These are phyloP conservation scores for Notamacropus eugenii DNA, from an alignment of 2,797 vertebrate species.

Conservation along the genomic window DNA sequence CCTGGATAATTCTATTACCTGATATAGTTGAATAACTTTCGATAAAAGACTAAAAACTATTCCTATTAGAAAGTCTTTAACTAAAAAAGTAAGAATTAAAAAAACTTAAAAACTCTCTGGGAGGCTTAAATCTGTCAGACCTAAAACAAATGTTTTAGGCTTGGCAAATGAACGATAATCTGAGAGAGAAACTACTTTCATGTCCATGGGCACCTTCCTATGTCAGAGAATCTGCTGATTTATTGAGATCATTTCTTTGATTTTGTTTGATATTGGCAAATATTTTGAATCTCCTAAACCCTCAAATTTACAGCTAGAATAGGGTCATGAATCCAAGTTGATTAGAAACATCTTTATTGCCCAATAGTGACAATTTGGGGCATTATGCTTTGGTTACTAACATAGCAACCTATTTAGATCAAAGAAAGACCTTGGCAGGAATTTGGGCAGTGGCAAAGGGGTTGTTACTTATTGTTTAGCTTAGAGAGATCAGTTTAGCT, in stretches of 20 bases:
- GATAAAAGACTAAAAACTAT: slow-evolving; percentile 22
- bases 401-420: slow-evolving; percentile 39
- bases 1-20: not conserved
- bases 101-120: not conserved
- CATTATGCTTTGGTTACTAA: slow-evolving; percentile 33
- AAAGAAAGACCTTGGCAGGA: not conserved
- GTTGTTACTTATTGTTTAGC: slow-evolving; percentile 22
- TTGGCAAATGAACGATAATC: not conserved
- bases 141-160: slow-evolving; percentile 10
- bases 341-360: slow-evolving; percentile 39
- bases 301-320: slow-evolving; percentile 1
- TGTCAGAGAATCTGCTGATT: slow-evolving; percentile 11
- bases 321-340: slow-evolving; percentile 7
- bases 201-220: not conserved
- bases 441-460: slow-evolving; percentile 30
- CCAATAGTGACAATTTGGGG: slow-evolving; percentile 18
- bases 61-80: not conserved
- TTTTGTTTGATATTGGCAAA: not conserved
- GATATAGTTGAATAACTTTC: not conserved
- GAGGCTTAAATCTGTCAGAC: slow-evolving; percentile 20
- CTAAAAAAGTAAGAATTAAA: not conserved
- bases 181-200: not conserved
- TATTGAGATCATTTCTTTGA: not conserved
- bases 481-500: slow-evolving; percentile 44
- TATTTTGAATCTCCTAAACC: not conserved